Base-by-base conservation (phyloP, 2,888 invertebrate genomes). In the Hirtodrosophila confusa region DNA sequence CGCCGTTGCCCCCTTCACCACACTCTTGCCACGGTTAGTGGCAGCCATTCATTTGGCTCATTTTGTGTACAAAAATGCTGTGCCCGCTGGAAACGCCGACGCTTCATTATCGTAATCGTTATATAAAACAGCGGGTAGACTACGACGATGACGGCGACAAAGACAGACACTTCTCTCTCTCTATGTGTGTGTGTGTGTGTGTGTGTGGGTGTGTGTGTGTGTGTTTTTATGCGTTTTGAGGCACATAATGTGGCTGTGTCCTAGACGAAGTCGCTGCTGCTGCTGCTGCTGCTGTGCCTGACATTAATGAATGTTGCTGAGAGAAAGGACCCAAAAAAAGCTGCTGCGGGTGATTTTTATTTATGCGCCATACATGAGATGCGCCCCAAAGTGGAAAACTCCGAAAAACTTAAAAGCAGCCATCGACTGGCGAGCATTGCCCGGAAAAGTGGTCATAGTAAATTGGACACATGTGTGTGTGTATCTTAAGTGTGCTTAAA, bases 51-150 rank as follows among this genome's bases (percentile, higher is more conserved):
- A 79, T 85, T 87, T 73, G 79, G 72, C 77, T 85, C 82, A 82
- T 87, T 84, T 82, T 78, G 82, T 82, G 86, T 86, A 80, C 60
- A 86, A 82, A 82, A 82, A 86, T 84, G 86, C 77, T 87, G 77
- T 75, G 83, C 72, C 75, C 80, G 87, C 77, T 83, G 80, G 66
- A 80, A 80, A 80, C 63, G 80, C 73, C 74, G 80, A 69, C 80
- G 84, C 84, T 87, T 84, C 84, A 84, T 84, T 84, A 87, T 84
- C 84, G 84, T 84, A 84, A 84, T 84, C 84, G 88, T 78, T 85
- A 87, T 84, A 84, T 85, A 87, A 87, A 84, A 85, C 84, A 84
- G 84, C 86, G 86, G 86, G 84, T 67, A 77, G 86, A 82, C 78
- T 60, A 57, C 71, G 70, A 57, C 78, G 54, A 44, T 41, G 62